Base-by-base conservation (phyloP, 2,113 vertebrate species). In the Salminus brasiliensis region DNA sequence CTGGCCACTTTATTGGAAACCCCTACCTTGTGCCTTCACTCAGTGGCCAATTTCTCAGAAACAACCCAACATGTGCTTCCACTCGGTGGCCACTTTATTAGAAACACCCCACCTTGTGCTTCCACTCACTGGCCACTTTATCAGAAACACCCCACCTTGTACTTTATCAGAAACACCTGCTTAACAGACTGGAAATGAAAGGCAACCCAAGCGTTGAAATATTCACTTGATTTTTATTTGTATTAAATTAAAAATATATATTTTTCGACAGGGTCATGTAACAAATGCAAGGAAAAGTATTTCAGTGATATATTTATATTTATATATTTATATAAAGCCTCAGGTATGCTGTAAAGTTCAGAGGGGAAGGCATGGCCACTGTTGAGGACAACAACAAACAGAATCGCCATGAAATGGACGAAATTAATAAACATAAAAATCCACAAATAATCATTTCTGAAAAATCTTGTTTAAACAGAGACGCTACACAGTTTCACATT, bases 191-290 rank as follows among this genome's bases (percentile, higher is more conserved):
- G 23, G 62, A 39, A 78, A 80, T 27, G 75, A 30, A 59, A 82
- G 32, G 32, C 1, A 1, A 47, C 75, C 53, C 34, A 67, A 0
- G 52, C 39, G 76, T 45, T 89, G 93, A 92, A 85, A 84, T 96
- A 96, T 93, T 93, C 95, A 97, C 97, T 98, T 96, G 94, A 98
- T 97, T 95, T 97, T 98, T 95, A 97, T 98, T 99, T 96, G 97
- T 98, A 98, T 97, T 98, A 99, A 98, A 98, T 98, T 98, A 98
- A 98, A 99, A 99, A 98, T 98, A 99, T 99, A 99, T 97, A 99
- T 95, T 97, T 98, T 95, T 49, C 96, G 96, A 98, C 96, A 97
- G 96, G 96, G 97, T 97, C 95, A 97, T 98, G 95, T 98, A 98
- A 96, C 96, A 99, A 98, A 99, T 96, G 97, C 93, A 95, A 95